Base-by-base conservation (phyloP, 1,140 invertebrate species). In the Periplaneta americana region DNA sequence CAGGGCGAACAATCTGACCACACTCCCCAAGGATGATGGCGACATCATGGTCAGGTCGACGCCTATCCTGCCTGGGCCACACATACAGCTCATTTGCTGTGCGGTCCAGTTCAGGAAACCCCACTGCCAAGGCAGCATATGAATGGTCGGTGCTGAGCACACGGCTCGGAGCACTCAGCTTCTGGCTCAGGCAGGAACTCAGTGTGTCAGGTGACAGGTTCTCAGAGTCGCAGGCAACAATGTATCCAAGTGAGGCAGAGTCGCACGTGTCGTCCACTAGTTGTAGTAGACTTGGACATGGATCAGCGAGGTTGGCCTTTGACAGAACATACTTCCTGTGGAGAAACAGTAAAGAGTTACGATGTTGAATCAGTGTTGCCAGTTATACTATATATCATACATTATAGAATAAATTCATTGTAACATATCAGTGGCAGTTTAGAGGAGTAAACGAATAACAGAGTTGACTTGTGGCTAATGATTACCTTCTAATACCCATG, bases 101-200 rank as follows among this genome's bases (percentile, higher is more conserved):
- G 15, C 79, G 75, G 13, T 89, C 86, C 34, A 91, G 84, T 75
- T 92, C 91, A 13, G 92, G 92, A 84, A 92, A 92, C 35, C 92
- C 92, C 11, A 90, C 85, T 35, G 88, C 84, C 13, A 93, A 82
- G 31, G 86, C 87, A 33, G 89, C 91, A 84, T 89, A 91, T 0
- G 86, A 86, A 37, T 87, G 84, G 57, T 87, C 84, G 17, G 87
- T 87, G 1, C 86, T 85, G 10, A 91, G 66, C 10, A 92, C 37
- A 84, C 91, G 86, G 82, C 91, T 92, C 0, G 91, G 89, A 33
- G 87, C 86, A 39, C 86, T 85, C 15, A 91, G 89, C 74, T 89
- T 87, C 79, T 91, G 86, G 4, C 86, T 36, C 35, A 89, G 76
- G 48, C 84, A 85, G 74, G 84, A 81, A 35, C 85, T 87, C 15